Conservation (phyloP, 2,797 vertebrate genomes). For the Acanthurus leucopareius region DNA sequence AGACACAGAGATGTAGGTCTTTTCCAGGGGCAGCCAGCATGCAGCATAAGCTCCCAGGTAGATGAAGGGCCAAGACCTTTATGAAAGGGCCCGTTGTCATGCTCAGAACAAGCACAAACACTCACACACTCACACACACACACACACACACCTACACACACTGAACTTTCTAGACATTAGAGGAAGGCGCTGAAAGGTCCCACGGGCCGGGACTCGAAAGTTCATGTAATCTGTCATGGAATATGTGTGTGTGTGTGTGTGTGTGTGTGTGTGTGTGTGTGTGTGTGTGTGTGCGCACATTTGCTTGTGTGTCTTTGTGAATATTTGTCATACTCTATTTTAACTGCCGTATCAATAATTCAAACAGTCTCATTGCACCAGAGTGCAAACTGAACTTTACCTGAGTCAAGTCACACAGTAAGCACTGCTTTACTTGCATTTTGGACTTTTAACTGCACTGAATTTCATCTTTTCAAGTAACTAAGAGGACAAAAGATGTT, state of each 20-base stretch:
- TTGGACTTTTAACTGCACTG: not conserved
- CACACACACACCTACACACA: slow-evolving; percentile 41
- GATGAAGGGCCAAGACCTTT: slow-evolving; percentile 76
- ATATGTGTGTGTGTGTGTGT: slow-evolving; percentile 18
- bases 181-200: slow-evolving; percentile 73
- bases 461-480: not conserved
- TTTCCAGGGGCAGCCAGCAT: slow-evolving; percentile 86
- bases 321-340: slow-evolving; percentile 52
- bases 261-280: slow-evolving; percentile 28
- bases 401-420: slow-evolving; percentile 14
- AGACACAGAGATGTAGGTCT: slow-evolving; percentile 58
- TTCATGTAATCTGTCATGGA: slow-evolving; percentile 70
- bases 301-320: not conserved
- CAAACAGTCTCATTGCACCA: slow-evolving; percentile 53
- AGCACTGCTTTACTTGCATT: slow-evolving; percentile 19
- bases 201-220: slow-evolving; percentile 72
- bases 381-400: slow-evolving; percentile 39
- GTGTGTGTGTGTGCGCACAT: slow-evolving; percentile 2
- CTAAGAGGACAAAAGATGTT: not conserved
- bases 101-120: slow-evolving; percentile 7
- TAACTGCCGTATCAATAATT: slow-evolving; percentile 69
- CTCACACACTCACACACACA: slow-evolving; percentile 30
- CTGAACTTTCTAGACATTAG: slow-evolving; percentile 62
- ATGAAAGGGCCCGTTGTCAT: slow-evolving; percentile 81
- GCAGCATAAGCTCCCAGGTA: slow-evolving; percentile 69